These are phyloP conservation scores for Himalopsyche japonica DNA, from an alignment of 2,888 invertebrate species.

Conservation along the genomic window DNA sequence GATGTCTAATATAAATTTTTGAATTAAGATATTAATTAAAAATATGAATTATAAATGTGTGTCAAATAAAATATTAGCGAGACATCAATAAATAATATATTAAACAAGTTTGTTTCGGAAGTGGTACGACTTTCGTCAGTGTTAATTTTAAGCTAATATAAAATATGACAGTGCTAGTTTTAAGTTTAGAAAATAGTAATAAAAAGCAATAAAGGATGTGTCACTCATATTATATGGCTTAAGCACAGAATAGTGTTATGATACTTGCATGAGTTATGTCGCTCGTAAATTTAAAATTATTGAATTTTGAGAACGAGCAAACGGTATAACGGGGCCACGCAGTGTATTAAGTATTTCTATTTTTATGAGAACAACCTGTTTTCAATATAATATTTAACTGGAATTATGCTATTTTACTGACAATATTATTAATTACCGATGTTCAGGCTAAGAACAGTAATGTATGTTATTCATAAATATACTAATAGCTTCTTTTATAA, in stretches of 20 bases:
- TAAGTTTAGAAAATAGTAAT: neutral
- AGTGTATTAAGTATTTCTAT: neutral
- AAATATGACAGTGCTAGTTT: neutral
- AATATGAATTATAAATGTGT: neutral
- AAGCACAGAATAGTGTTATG: neutral
- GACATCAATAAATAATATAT: neutral
- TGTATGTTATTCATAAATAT: too few species aligned
- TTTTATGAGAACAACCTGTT: neutral
- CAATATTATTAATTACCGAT: too few species aligned
- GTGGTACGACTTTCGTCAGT: neutral
- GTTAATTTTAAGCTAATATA: neutral
- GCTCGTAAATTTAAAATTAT: neutral
- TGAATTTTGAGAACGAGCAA: neutral
- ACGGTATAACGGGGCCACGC: neutral
- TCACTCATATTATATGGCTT: neutral
- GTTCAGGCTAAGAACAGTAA: too few species aligned
- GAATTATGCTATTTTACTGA: too few species aligned
- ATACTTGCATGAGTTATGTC: neutral
- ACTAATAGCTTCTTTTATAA: too few species aligned
- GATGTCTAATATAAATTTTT: neutral
- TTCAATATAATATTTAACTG: too few species aligned
- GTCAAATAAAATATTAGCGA: neutral
- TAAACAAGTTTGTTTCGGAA: neutral
- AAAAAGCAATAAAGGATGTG: neutral
- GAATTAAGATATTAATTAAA: neutral